Conservation (phyloP, 2,113 vertebrate species). For the Mystacornis crossleyi region DNA sequence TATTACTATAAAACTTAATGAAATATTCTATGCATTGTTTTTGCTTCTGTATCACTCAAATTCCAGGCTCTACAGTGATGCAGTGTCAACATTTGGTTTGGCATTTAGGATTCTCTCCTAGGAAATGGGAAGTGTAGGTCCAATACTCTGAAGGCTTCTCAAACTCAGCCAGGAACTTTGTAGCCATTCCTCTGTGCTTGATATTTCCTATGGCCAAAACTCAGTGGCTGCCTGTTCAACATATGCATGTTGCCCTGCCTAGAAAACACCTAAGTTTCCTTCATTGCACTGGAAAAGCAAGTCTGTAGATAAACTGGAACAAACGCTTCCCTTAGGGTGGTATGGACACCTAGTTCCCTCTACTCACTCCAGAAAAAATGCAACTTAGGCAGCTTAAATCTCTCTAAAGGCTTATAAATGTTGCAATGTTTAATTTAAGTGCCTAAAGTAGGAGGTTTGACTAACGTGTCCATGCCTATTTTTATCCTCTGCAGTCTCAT, state of each 20-base stretch:
- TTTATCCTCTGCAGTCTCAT: neutral
- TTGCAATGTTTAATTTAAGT: neutral
- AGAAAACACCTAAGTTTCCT: neutral
- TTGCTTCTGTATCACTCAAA: slow-evolving; percentile 3
- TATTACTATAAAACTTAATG: neutral
- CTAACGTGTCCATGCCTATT: neutral
- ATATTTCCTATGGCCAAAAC: neutral
- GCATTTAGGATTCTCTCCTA: slow-evolving; percentile 10
- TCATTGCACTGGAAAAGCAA: neutral
- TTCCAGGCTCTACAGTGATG: slow-evolving; percentile 1
- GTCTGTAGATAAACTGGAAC: neutral
- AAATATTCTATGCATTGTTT: slow-evolving; percentile 13
- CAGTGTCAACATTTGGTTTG: slow-evolving; percentile 14
- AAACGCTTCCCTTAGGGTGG: neutral
- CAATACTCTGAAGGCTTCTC: neutral
- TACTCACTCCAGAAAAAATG: neutral
- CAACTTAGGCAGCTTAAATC: neutral
- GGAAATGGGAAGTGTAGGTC: neutral
- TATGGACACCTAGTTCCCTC: neutral
- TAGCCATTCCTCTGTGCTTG: neutral
- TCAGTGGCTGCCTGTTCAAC: neutral
- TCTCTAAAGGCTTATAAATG: neutral
- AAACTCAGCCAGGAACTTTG: neutral
- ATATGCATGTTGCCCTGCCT: neutral
- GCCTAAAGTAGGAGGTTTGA: neutral